Evolutionary conservation across 2,888 invertebrate genomes (phyloP), one percentile per base, ranked within the genome.

Genomic region (Ypsolopha scabrella): DNA sequence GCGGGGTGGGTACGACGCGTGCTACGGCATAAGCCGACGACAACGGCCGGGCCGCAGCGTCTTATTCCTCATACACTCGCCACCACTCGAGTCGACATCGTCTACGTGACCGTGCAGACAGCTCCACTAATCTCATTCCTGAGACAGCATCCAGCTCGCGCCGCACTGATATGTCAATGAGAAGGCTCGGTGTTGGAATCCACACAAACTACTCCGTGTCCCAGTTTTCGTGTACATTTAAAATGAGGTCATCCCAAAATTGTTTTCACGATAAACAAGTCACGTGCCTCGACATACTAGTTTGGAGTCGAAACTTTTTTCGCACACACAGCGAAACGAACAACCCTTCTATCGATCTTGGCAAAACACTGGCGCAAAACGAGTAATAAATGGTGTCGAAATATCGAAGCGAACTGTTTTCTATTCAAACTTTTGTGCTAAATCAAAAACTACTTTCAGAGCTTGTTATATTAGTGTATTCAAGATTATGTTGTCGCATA

Each of bases 81-180:
- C 59, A 70, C 65, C 74, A 73, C 81, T 80, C 72, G 68, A 79
- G 77, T 65, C 67, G 65, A 61, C 62, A 14, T 24, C 11, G 68
- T 65, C 70, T 80, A 81, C 83, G 82, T 82, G 81, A 80, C 81
- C 69, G 68, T 70, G 83, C 83, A 82, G 81, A 76, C 73, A 66
- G 65, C 70, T 69, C 65, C 75, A 73, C 71, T 80, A 80, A 82
- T 81, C 70, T 69, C 64, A 65, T 75, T 64, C 54, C 57, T 58
- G 58, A 63, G 62, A 66, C 24, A 45, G 9, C 34, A 11, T 35
- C 14, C 41, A 34, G 38, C 3, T 13, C 39, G 24, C 37, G 24
- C 9, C 33, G 38, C 34, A 11, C 35, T 36, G 38, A 37, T 50
- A 50, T 34, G 11, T 39, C 35, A 50, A 50, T 50, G 59, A 60